phyloP scores from a whole-genome alignment of 2,888 invertebrate genomes.

The Apocheima hispidaria region DNA sequence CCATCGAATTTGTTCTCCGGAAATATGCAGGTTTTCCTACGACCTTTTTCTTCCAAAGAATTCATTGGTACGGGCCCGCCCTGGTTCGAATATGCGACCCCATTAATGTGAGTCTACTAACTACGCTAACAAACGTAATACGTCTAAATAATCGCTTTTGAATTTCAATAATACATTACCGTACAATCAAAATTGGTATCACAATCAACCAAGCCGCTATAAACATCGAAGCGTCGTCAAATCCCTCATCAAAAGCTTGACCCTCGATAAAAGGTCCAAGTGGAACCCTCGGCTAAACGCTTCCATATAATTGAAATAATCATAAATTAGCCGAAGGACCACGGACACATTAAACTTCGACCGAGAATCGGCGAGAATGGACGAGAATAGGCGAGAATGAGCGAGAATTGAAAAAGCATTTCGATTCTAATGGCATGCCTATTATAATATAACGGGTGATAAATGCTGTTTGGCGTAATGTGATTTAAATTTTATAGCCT shows the following conservation, averaged over 20 bases:
- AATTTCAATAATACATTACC: slow-evolving; percentile 1
- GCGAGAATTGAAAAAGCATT: slow-evolving; percentile 49
- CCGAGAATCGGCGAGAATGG: slow-evolving; percentile 26
- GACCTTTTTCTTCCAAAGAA: too few relatives aligned
- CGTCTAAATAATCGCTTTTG: not conserved
- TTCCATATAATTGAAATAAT: slow-evolving; percentile 68
- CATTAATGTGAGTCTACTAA: too few relatives aligned
- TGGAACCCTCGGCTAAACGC: slow-evolving; percentile 24
- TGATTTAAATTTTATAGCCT: slow-evolving; percentile 20
- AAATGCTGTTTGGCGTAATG: slow-evolving; percentile 28
- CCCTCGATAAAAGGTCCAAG: slow-evolving; percentile 26
- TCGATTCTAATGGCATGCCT: slow-evolving; percentile 59
- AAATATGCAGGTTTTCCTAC: too few relatives aligned
- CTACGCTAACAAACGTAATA: too few relatives aligned
- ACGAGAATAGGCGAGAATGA: slow-evolving; percentile 11
- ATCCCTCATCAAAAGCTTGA: slow-evolving; percentile 5
- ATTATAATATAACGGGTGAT: slow-evolving; percentile 40
- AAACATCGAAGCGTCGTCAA: slow-evolving; percentile 7
- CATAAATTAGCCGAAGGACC: slow-evolving; percentile 71
- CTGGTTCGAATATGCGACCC: too few relatives aligned
- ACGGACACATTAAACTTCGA: slow-evolving; percentile 48
- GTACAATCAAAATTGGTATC: not conserved
- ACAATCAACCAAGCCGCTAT: not conserved
- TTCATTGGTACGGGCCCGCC: too few relatives aligned
- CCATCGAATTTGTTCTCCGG: too few relatives aligned